Base-by-base conservation (phyloP, 2,797 vertebrate genomes). In the Ptychobarbus kaznakovi region DNA sequence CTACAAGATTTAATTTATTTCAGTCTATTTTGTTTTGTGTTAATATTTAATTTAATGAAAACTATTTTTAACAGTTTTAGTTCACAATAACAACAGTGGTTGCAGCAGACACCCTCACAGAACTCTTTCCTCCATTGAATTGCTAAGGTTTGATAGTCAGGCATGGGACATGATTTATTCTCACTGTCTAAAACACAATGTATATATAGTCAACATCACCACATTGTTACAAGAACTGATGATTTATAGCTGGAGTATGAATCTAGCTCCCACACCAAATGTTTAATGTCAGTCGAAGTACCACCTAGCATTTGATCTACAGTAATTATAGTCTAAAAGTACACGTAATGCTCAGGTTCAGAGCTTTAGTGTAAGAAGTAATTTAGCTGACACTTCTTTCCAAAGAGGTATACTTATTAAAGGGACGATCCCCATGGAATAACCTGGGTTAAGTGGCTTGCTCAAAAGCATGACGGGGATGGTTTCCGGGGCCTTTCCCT, bases 301-400 rank as follows among this genome's bases (percentile, higher is more conserved):
- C 61, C 53, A 81, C 46, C 56, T 73, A 81, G 78, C 77, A 72
- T 46, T 66, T 86, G 51, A 86, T 89, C 58, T 83, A 68, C 53
- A 73, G 28, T 44, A 66, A 49, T 84, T 58, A 42, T 72, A 58
- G 89, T 88, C 79, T 86, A 86, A 49, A 86, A 88, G 68, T 38
- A 6, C 77, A 82, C 18, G 8, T 32, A 28, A 66, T 49, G n/a
- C n/a, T 66, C 15, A 58, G 46, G 58, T 75, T 82, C 28, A 74
- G 63, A 16, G 28, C 28, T 66, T 35, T 66, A 18, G 28, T 66
- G 63, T 66, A 66, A 35, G 28, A 66, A 35, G 63, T 66, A 66
- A 66, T 35, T 66, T 35, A 66, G 58, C 56, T 51, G 58, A 76
- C 58, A 65, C 20, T 13, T 74, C 15, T 74, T 11, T 28, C 20